Conservation (phyloP, 2,113 vertebrate genomes). For the Ellobius talpinus region DNA sequence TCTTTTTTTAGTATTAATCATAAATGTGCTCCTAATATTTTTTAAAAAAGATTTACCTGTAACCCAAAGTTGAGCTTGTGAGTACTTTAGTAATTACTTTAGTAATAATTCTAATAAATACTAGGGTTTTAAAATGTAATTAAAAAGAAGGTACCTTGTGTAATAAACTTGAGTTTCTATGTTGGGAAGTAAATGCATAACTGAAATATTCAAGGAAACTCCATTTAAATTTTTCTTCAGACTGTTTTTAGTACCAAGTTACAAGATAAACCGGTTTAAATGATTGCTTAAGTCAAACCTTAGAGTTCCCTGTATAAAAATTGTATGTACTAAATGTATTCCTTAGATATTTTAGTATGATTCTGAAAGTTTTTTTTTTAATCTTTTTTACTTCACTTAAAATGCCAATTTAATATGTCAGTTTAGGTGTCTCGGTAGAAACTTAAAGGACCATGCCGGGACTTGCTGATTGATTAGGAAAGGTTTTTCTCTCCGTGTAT, state of each 20-base stretch:
- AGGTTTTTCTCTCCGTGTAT: conserved; percentile 45
- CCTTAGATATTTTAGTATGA: conserved; percentile 37
- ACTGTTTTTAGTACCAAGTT: conserved; percentile 54
- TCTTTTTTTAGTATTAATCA: conserved; percentile 67
- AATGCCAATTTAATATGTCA: conserved; percentile 25
- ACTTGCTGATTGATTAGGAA: conserved; percentile 29
- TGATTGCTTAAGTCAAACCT: conserved; percentile 39
- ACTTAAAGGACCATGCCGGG: conserved; percentile 17
- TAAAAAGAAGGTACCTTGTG: conserved; percentile 51
- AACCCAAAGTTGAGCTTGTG: conserved; percentile 21
- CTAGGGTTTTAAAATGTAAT: conserved; percentile 48
- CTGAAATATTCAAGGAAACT: conserved; percentile 63
- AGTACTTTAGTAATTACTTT: conserved; percentile 43
- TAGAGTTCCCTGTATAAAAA: conserved; percentile 46
- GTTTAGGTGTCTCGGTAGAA: conserved; percentile 53
- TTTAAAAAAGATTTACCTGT: conserved; percentile 53
- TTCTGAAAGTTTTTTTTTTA: not conserved
- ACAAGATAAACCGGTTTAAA: conserved; percentile 60
- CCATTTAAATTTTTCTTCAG: conserved; percentile 53
- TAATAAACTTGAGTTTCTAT: conserved; percentile 48
- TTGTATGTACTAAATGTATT: conserved; percentile 27
- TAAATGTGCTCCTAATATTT: conserved; percentile 53
- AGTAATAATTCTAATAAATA: conserved; percentile 31
- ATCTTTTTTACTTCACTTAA: not conserved
- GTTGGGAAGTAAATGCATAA: conserved; percentile 18